Base-by-base conservation (phyloP, 2,113 vertebrate genomes). In the Neogale vison region DNA sequence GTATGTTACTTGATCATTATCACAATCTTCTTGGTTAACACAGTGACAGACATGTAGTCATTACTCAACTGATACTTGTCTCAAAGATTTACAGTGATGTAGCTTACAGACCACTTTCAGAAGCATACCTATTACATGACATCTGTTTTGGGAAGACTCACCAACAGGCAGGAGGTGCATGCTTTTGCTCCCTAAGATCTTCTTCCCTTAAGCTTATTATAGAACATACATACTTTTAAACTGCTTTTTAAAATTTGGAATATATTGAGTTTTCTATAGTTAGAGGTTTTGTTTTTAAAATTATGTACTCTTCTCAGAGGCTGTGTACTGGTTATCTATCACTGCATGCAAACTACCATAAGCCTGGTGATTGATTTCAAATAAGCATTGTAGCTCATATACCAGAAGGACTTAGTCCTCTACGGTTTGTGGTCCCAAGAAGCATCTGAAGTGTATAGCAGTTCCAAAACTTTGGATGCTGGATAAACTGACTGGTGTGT, bases 251-350 rank as follows among this genome's bases (percentile, higher is more conserved):
- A 88, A 89, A 89, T 89, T 95, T 74, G 11, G 7, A 79, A n/a
- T 31, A 34, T 45, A 36, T 83, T 77, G 90, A 55, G 6, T 84
- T 87, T 86, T 87, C 29, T 14, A 57, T 83, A 82, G 45, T 50
- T 85, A 11, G 9, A 11, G 15, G 76, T 88, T 94, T 93, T 96
- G 24, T 71, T 84, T 96, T 55, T 85, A 72, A 93, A 59, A 93
- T 76, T 80, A 82, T 79, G 20, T 67, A 6, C 24, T 91, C 29
- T 67, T 67, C 31, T 34, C 14, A 83, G 79, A 91, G 29, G 55
- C 52, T 52, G 4, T 29, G 4, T 52, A 6, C 42, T 45, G 9
- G 12, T 63, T 96, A 55, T 65, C 45, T 34, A 42, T 90, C 81
- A 36, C 23, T 91, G 24, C 1, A 59, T 74, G 74, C 10, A 72